Conservation (phyloP, 1,140 invertebrate species). For the Euura saliciscinereae region DNA sequence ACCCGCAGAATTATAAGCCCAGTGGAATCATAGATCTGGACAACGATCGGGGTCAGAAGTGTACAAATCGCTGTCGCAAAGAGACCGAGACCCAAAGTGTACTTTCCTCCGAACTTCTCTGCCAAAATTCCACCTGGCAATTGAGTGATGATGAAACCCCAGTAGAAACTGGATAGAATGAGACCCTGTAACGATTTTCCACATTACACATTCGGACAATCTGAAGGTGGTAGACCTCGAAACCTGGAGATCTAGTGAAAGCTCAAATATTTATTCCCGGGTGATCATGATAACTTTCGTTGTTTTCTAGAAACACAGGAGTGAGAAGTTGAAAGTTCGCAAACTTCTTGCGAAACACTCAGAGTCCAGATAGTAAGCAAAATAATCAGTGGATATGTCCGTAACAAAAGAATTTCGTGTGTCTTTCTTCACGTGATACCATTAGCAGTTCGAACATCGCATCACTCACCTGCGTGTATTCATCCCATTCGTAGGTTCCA, state of each 20-base stretch:
- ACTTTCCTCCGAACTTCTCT: conserved; percentile 60
- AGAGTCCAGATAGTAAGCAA: conserved; percentile 16
- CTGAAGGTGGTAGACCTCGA: too few species aligned
- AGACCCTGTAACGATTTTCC: conserved; percentile 53
- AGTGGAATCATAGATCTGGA: conserved; percentile 57
- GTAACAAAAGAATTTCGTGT: not conserved
- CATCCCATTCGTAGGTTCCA: conserved; percentile 28
- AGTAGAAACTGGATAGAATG: too few species aligned
- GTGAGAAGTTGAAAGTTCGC: too few species aligned
- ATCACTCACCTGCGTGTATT: conserved; percentile 13
- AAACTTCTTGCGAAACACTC: too few species aligned
- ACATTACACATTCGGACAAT: conserved; percentile 23
- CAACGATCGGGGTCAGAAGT: conserved; percentile 65
- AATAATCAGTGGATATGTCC: conserved; percentile 16
- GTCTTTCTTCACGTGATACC: conserved; percentile 1
- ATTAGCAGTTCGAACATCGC: conserved; percentile 44
- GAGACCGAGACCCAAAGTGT: conserved; percentile 59
- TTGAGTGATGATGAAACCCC: conserved; percentile 53
- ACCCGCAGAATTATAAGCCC: conserved; percentile 67
- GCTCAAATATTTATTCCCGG: conserved; percentile 59
- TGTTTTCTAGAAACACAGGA: conserved; percentile 3
- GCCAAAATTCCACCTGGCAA: conserved; percentile 64
- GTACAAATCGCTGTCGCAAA: conserved; percentile 68
- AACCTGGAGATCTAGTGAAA: too few species aligned
- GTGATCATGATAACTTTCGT: conserved; percentile 40